Evolutionary conservation across 1,140 invertebrate genomes (phyloP), one percentile per base, ranked within the genome.

Genomic region (Lucilia sericata): DNA sequence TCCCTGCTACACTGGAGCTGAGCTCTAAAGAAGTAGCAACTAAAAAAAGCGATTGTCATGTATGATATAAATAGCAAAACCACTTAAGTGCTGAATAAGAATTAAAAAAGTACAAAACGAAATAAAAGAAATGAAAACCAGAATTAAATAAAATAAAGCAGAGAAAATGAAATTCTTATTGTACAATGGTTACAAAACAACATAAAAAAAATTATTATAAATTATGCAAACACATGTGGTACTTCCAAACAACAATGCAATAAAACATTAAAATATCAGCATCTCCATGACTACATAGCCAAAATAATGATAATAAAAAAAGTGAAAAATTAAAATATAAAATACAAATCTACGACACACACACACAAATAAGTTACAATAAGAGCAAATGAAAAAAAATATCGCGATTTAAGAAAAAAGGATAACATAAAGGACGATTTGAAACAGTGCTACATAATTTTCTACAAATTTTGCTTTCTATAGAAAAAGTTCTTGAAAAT

Each of bases 141-240:
- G 21, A 70, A 70, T 70, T 21, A 0, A 17, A 60, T 17, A 60
- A 60, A 14, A 60, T 17, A 17, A 17, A 60, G 14, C n/a, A n/a
- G 7, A 60, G 14, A 60, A 60, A n/a, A 17, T 2, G 17, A 42
- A 42, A 8, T 42, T 30, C 25, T 30, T 30, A 30, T 5, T 42
- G 14, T 60, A 60, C 55, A 60, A 60, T 60, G 55, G 55, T 1
- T 60, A 60, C 14, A 60, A 17, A 21, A 21, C 2, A 70, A 70
- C 12, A 70, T 21, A 10, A 60, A 17, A 7, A 14, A 60, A 21
- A 70, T 19, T 34, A 49, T 80, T 49, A 80, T 80, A 80, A 47
- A 80, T 80, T 80, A 80, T 80, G 76, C 76, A 80, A 80, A 80
- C 76, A 80, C 76, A 78, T 80, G 76, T 80, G 76, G 47, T 80